Base-by-base conservation (phyloP, 1,140 invertebrate genomes). In the Drosophila kohkoa region DNA sequence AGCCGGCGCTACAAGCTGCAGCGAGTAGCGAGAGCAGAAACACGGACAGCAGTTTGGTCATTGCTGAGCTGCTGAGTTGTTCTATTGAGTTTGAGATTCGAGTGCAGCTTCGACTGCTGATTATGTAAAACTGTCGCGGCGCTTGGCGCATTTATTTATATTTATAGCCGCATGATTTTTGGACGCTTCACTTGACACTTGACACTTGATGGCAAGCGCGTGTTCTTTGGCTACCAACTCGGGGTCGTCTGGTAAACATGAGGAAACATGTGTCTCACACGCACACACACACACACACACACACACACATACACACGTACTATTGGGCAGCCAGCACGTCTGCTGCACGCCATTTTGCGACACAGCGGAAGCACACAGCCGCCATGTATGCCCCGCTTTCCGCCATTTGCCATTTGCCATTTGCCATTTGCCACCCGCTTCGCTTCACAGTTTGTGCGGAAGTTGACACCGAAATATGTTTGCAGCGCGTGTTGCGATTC, bases 181-280 rank as follows among this genome's bases (percentile, higher is more conserved):
- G 41, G 55, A 67, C 16, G 25, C 32, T 30, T 32, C 10, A 54
- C 43, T 41, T 62, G 48, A 38, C 45, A 59, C 51, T 58, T 35
- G 54, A 67, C 11, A 55, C 43, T 41, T 62, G 57, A 38, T 32
- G 48, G 49, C 38, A 11, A 41, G 71, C 65, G 71, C 83, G 83
- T 88, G 83, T 87, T 79, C 49, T 72, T 71, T 65, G 48, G 25
- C 41, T 51, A 59, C 49, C 74, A 72, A 76, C 3, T 25, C 20
- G 20, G 20, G 67, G 75, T 67, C 66, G 65, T 67, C 66, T 88
- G 70, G 49, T 64, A 64, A 75, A 87, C 83, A 87, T 66, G 73
- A 66, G 60, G 55, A 55, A 87, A 88, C 83, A 87, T 88, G 70
- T 83, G 83, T 81, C 72, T 25, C 51, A 16, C 62, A 38, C 68